Evolutionary conservation across 2,113 vertebrate genomes (phyloP).

Genomic region (Vulpes lagopus): DNA sequence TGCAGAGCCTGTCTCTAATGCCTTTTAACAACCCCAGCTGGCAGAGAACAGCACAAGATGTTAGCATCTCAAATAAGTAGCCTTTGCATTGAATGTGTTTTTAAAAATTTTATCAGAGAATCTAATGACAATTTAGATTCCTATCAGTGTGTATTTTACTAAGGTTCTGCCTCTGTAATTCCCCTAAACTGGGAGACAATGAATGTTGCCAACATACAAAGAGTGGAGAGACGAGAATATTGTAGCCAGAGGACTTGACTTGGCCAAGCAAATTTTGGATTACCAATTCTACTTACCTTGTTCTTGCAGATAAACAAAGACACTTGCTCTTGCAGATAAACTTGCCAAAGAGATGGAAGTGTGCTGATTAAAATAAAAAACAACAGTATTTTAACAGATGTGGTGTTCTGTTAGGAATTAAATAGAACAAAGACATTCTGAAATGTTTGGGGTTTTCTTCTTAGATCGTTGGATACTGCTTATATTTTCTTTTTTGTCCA

Average conservation of each 20-base stretch:
- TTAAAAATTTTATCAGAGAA: neutral
- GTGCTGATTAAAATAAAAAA: neutral
- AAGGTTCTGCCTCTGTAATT: neutral
- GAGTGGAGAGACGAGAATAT: neutral
- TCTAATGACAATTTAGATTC: neutral
- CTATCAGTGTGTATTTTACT: neutral
- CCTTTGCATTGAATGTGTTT: neutral
- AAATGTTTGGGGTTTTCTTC: neutral
- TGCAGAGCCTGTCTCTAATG: neutral
- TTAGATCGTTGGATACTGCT: neutral
- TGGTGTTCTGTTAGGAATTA: conserved; percentile 31
- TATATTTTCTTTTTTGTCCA: conserved; percentile 34
- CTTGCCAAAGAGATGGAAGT: neutral
- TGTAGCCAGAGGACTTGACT: neutral
- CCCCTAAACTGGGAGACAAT: neutral
- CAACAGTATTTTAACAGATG: conserved; percentile 8
- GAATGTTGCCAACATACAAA: neutral
- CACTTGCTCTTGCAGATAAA: neutral
- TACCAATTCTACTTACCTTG: neutral
- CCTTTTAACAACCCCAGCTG: neutral
- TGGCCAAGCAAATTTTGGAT: neutral
- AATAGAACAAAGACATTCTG: neutral
- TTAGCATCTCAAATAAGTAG: neutral
- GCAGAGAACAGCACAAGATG: neutral
- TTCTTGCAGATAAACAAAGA: neutral